phyloP scores from a whole-genome alignment of 2,888 invertebrate genomes.

The Horisme vitalbata region DNA sequence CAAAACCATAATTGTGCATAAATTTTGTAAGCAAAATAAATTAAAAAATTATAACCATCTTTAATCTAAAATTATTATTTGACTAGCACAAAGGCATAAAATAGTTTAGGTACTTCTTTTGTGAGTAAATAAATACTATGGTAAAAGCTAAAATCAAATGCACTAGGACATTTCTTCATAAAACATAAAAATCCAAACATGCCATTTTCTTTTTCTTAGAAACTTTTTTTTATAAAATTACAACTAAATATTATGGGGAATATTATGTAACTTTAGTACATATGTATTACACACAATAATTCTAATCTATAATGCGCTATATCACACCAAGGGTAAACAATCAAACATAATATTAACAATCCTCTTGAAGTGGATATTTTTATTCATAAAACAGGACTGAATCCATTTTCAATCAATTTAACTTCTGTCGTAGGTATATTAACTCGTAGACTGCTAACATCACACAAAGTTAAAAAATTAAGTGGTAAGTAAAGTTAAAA shows the following conservation, averaged over 20 bases:
- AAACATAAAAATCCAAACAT: slow-evolving; percentile 29
- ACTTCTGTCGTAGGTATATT: too few species aligned
- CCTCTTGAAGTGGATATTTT: too few species aligned
- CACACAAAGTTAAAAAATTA: too few species aligned
- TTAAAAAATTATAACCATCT: too few species aligned
- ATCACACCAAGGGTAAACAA: slow-evolving; percentile 25
- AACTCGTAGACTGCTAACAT: too few species aligned
- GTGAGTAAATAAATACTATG: slow-evolving; percentile 19
- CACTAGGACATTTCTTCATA: slow-evolving; percentile 29
- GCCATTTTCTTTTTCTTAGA: slow-evolving; percentile 20
- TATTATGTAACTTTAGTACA: slow-evolving; percentile 27
- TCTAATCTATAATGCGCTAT: slow-evolving; percentile 22
- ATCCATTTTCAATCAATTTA: too few species aligned
- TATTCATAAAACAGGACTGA: too few species aligned
- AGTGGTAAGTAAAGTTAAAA: too few species aligned
- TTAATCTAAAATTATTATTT: slow-evolving; percentile 19
- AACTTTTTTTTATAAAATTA: slow-evolving; percentile 20
- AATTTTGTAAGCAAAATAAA: too few species aligned
- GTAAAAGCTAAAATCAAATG: slow-evolving; percentile 33
- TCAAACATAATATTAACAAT: slow-evolving; percentile 10
- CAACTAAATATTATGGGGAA: slow-evolving; percentile 21
- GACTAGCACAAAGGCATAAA: slow-evolving; percentile 55
- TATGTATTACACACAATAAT: slow-evolving; percentile 14
- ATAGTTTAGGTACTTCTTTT: slow-evolving; percentile 15
- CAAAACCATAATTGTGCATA: too few species aligned